A percentile compares a stretch with the other conserved stretches of the same genome.
phyloP scores from a whole-genome alignment of 2,888 invertebrate species.

The Tipula lateralis region DNA sequence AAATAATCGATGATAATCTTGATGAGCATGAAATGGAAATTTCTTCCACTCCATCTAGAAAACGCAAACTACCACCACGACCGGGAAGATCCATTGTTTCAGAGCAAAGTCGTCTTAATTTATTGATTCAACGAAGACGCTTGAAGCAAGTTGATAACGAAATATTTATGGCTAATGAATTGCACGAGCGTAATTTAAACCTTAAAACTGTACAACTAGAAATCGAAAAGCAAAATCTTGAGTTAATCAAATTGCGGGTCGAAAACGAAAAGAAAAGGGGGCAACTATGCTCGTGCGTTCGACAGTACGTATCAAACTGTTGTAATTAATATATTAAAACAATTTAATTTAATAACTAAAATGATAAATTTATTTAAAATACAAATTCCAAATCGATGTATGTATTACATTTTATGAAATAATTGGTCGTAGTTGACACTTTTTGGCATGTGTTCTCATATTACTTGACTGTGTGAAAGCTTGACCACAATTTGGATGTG shows the following conservation, averaged over 20 bases:
- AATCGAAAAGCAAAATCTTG: neutral
- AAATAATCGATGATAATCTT: neutral
- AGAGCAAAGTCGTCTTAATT: neutral
- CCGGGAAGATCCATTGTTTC: neutral
- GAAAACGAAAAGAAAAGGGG: neutral
- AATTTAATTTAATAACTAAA: neutral
- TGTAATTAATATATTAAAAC: neutral
- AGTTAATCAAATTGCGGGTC: neutral
- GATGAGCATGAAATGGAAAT: neutral
- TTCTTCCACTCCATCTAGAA: neutral
- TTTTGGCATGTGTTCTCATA: constrained; percentile 80
- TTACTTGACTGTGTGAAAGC: constrained; percentile 81
- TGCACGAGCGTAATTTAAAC: neutral
- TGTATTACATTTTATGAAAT: neutral
- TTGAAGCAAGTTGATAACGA: neutral
- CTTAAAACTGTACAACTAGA: neutral
- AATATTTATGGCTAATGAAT: neutral
- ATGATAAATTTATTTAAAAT: neutral
- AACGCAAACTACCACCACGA: neutral
- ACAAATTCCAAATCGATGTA: neutral
- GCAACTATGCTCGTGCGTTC: neutral
- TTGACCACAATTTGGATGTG: constrained; percentile 61
- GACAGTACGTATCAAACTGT: neutral
- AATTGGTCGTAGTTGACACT: constrained; percentile 54
- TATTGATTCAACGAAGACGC: neutral